Conservation (phyloP, 2,113 vertebrate species). For the Salvelinus sp. region DNA sequence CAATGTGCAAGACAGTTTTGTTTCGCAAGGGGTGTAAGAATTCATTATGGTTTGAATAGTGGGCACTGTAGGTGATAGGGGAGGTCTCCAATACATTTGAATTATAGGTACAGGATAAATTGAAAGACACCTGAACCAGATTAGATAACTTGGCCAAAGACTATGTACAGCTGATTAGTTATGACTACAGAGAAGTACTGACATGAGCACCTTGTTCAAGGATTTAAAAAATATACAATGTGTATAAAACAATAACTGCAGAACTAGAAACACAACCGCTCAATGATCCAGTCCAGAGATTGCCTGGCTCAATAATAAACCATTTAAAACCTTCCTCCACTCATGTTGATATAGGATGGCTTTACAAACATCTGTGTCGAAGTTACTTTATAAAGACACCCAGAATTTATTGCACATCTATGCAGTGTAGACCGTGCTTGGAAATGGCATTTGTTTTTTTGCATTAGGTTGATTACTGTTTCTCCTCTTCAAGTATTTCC, state of each 20-base stretch:
- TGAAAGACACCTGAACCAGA: slow-evolving; percentile 20
- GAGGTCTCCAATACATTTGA: slow-evolving; percentile 19
- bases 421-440: slow-evolving; percentile 86
- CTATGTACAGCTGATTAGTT: slow-evolving; percentile 51
- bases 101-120: slow-evolving; percentile 32
- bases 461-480: slow-evolving; percentile 73
- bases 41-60: slow-evolving; percentile 26
- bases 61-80: background rate
- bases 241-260: slow-evolving; percentile 72
- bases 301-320: background rate
- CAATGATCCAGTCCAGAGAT: too few relatives aligned
- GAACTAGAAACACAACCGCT: slow-evolving; percentile 31
- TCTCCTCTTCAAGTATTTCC: slow-evolving; percentile 80
- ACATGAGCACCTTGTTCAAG: slow-evolving; percentile 66
- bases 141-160: slow-evolving; percentile 25
- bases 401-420: slow-evolving; percentile 96
- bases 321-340: slow-evolving; percentile 55
- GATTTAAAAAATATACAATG: slow-evolving; percentile 75
- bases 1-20: background rate
- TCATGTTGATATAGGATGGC: slow-evolving; percentile 55
- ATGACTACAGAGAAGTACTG: slow-evolving; percentile 54
- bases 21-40: slow-evolving; percentile 24
- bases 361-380: slow-evolving; percentile 61
- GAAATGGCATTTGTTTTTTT: slow-evolving; percentile 72
- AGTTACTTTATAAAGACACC: slow-evolving; percentile 76